A percentile compares a stretch with the other conserved stretches of the same genome.
Evolutionary conservation across 2,113 vertebrate species (phyloP).

Genomic region (Tautogolabrus adspersus): DNA sequence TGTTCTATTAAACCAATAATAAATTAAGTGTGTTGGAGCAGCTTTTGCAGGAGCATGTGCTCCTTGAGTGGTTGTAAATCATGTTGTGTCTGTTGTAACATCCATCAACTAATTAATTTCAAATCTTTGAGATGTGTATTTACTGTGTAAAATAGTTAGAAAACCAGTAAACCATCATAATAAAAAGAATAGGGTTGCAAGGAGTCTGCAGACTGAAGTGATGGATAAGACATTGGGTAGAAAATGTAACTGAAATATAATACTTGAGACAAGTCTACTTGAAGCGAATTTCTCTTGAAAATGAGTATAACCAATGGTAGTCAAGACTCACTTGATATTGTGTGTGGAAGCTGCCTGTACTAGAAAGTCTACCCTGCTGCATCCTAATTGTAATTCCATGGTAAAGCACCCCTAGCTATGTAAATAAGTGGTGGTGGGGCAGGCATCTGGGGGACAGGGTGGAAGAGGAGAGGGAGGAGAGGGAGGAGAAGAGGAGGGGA

Average conservation of each 20-base stretch:
- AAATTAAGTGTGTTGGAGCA: slow-evolving; percentile 25
- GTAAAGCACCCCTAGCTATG: slow-evolving; percentile 75
- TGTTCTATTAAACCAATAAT: slow-evolving; percentile 49
- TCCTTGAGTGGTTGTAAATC: slow-evolving; percentile 48
- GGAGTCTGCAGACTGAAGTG: not conserved
- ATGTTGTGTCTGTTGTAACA: slow-evolving; percentile 37
- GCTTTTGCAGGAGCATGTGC: slow-evolving; percentile 14
- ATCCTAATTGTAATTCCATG: slow-evolving; percentile 76
- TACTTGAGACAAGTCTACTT: slow-evolving; percentile 47
- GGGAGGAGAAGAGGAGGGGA: slow-evolving; percentile 32
- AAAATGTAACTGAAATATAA: slow-evolving; percentile 27
- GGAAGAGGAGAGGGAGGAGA: slow-evolving; percentile 14
- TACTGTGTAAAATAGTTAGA: slow-evolving; percentile 5
- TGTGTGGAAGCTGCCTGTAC: slow-evolving; percentile 52
- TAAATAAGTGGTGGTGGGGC: slow-evolving; percentile 73
- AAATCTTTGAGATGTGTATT: slow-evolving; percentile 26
- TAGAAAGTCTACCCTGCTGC: slow-evolving; percentile 58
- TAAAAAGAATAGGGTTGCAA: not conserved
- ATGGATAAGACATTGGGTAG: not conserved
- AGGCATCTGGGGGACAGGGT: slow-evolving; percentile 59
- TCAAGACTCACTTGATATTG: slow-evolving; percentile 68
- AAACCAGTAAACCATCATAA: not conserved
- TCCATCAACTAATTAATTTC: slow-evolving; percentile 32
- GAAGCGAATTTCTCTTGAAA: slow-evolving; percentile 52
- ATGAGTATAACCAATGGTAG: slow-evolving; percentile 56